Evolutionary conservation across 2,888 invertebrate species (phyloP).

Genomic region (Himalopsyche kuldschensis): DNA sequence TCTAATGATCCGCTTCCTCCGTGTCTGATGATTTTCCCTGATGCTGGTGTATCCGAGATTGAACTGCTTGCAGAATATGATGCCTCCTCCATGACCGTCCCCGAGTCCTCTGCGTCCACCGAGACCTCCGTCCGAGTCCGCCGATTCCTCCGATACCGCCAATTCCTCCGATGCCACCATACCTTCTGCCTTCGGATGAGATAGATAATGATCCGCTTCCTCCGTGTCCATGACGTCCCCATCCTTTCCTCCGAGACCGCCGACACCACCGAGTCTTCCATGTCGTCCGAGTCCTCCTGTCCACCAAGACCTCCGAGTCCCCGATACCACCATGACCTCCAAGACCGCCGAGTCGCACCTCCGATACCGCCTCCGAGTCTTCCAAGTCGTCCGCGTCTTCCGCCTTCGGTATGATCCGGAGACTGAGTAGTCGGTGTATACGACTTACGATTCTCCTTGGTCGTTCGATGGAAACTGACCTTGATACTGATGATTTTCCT

Average conservation of each 20-base stretch:
- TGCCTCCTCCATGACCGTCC: constrained; percentile 1
- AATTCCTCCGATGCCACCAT: background rate
- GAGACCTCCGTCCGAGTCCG: background rate
- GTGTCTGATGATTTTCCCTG: too few relatives aligned
- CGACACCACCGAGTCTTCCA: background rate
- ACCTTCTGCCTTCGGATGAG: background rate
- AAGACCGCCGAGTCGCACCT: background rate
- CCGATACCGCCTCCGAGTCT: background rate
- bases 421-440: background rate
- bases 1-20: too few relatives aligned
- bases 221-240: too few relatives aligned
- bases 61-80: background rate
- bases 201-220: background rate
- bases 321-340: background rate
- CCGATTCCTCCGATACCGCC: background rate
- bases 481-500: background rate
- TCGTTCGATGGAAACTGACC: background rate
- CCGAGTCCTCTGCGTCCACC: background rate
- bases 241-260: background rate
- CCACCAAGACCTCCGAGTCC: background rate
- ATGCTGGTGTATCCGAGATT: too few relatives aligned
- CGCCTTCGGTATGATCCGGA: constrained; percentile 10
- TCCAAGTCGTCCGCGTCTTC: background rate
- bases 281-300: background rate
- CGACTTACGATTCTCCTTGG: background rate